Evolutionary conservation across 2,113 vertebrate species (phyloP).

Genomic region (Phylloscopus trochilus): DNA sequence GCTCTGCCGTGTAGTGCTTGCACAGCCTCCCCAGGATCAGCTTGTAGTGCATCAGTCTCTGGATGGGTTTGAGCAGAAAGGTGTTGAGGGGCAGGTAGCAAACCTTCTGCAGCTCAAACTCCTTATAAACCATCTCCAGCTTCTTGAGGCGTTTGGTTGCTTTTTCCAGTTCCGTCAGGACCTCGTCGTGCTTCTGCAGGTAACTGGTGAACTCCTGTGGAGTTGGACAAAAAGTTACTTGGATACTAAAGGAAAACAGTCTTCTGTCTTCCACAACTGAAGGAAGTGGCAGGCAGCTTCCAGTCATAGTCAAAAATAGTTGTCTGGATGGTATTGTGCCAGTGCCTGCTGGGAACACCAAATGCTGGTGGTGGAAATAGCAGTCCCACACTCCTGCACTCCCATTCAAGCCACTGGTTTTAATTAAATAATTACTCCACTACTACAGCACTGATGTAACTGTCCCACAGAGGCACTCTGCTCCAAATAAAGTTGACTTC

Average conservation of each 20-base stretch:
- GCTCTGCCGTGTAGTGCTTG: slow-evolving; percentile 75
- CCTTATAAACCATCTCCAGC: slow-evolving; percentile 87
- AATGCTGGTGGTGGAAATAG: fast-evolving
- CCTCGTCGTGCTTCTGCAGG: slow-evolving; percentile 86
- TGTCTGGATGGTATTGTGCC: neutral
- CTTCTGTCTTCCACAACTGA: neutral
- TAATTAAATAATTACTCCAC: neutral
- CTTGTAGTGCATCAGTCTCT: slow-evolving; percentile 93
- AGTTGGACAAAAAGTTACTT: neutral
- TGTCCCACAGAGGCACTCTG: neutral
- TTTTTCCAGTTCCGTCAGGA: slow-evolving; percentile 88
- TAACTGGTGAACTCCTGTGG: slow-evolving; percentile 83
- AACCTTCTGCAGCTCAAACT: slow-evolving; percentile 95
- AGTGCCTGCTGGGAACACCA: neutral
- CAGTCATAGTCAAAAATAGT: neutral
- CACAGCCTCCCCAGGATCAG: slow-evolving; percentile 88
- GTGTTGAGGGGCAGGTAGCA: slow-evolving; percentile 94
- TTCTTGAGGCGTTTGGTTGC: slow-evolving; percentile 82
- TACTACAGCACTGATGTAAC: neutral
- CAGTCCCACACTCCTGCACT: neutral
- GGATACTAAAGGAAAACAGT: neutral
- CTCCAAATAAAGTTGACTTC: neutral
- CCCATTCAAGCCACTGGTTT: neutral
- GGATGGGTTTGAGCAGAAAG: slow-evolving; percentile 93
- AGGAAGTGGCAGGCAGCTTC: neutral